Conservation (phyloP, 1,140 invertebrate species). For the Drosophila lini region DNA sequence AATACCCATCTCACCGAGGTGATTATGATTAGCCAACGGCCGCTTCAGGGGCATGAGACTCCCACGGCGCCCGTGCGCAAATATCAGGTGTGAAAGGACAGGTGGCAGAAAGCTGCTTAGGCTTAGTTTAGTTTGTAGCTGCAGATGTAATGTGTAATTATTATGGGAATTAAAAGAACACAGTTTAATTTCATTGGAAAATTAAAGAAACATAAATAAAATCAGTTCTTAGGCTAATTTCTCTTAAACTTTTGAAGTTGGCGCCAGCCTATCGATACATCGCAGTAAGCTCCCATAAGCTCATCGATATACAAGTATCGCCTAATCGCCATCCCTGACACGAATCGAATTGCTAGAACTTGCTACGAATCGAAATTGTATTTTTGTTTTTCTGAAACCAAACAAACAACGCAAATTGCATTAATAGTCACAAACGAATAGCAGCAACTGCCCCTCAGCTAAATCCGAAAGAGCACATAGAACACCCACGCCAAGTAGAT, state of each 20-base stretch:
- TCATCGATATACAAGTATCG: constrained; percentile 4
- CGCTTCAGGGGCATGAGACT: neutral
- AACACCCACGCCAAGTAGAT: neutral
- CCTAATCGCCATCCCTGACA: neutral
- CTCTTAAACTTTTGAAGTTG: neutral
- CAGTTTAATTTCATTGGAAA: neutral
- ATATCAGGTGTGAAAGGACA: constrained; percentile 38
- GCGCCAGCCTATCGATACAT: neutral
- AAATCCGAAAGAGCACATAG: neutral
- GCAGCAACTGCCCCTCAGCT: neutral
- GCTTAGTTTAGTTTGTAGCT: constrained; percentile 23
- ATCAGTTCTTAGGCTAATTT: neutral
- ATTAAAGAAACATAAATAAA: neutral
- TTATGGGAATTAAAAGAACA: constrained; percentile 7
- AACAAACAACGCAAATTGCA: neutral
- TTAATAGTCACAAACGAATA: neutral
- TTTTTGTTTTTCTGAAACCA: neutral
- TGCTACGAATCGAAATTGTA: constrained; percentile 33
- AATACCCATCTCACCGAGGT: constrained; percentile 55
- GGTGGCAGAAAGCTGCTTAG: neutral
- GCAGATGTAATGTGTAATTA: constrained; percentile 7
- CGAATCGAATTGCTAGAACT: constrained; percentile 21
- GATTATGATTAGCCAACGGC: constrained; percentile 34
- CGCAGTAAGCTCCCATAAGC: neutral
- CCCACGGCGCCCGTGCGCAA: constrained; percentile 38